Percentiles rank a stretch among this genome's conserved stretches.
phyloP scores from a whole-genome alignment of 2,113 vertebrate genomes.

The Myiopsitta monachus region DNA sequence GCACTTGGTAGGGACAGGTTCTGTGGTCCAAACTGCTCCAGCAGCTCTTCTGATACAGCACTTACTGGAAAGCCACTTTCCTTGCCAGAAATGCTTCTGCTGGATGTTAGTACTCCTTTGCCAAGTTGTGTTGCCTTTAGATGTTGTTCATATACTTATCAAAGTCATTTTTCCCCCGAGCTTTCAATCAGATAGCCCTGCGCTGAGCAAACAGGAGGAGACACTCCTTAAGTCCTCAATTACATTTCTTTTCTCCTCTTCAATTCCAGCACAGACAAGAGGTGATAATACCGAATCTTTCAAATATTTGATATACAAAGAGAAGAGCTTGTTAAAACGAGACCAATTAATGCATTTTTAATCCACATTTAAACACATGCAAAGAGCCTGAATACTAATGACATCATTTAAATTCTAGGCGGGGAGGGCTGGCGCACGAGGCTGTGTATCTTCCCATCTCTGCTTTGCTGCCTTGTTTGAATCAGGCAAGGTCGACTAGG shows the following conservation, averaged over 20 bases:
- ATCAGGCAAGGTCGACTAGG: not conserved
- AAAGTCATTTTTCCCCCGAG: constrained; percentile 34
- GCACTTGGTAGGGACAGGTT: not conserved
- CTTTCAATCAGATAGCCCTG: not conserved
- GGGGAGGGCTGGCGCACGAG: constrained; percentile 7
- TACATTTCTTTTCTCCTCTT: constrained; percentile 56
- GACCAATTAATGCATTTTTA: constrained; percentile 73
- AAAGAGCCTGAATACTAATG: constrained; percentile 66
- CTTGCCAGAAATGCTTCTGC: not conserved
- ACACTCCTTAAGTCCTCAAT: constrained; percentile 52
- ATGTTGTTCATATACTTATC: constrained; percentile 2
- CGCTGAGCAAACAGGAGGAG: constrained; percentile 41
- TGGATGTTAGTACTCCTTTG: not conserved
- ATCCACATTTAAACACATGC: constrained; percentile 67
- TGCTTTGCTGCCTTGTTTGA: not conserved
- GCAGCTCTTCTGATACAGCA: not conserved
- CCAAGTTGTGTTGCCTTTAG: not conserved
- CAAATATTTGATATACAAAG: constrained; percentile 73
- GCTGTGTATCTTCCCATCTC: constrained; percentile 32
- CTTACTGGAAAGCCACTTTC: not conserved
- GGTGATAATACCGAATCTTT: constrained; percentile 60
- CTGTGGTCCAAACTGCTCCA: not conserved
- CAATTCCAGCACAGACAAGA: constrained; percentile 54
- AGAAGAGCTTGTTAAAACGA: constrained; percentile 66
- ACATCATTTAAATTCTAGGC: not conserved